A percentile compares a stretch with the other conserved stretches of the same genome.
phyloP scores from a whole-genome alignment of 2,888 invertebrate species.

The Syritta pipiens region DNA sequence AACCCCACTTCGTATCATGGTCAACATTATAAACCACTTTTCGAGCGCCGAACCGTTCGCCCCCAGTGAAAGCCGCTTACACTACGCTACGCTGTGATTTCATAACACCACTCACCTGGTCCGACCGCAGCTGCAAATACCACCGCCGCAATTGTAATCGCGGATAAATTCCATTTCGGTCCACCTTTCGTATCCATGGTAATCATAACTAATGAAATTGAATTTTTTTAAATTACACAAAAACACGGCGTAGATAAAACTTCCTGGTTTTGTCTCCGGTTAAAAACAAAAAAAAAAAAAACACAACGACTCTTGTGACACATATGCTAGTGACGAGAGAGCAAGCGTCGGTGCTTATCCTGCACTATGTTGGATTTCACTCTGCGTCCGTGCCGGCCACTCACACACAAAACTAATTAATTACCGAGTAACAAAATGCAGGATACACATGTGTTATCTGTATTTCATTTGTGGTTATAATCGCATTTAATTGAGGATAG shows the following conservation, averaged over 20 bases:
- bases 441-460: slow-evolving; percentile 19
- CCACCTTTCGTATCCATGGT: slow-evolving; percentile 39
- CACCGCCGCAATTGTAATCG: slow-evolving; percentile 52
- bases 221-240: slow-evolving; percentile 18
- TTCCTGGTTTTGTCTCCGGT: no score
- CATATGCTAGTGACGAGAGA: slow-evolving; percentile 24
- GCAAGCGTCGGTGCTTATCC: slow-evolving; percentile 48
- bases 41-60: no score
- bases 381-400: slow-evolving; percentile 5
- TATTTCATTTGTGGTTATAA: slow-evolving; percentile 57
- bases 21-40: slow-evolving; percentile 5
- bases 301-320: no score
- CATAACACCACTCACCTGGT: slow-evolving; percentile 56
- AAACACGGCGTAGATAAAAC: no score
- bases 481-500: slow-evolving; percentile 55
- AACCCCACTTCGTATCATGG: neutral
- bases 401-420: slow-evolving; percentile 57
- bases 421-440: slow-evolving; percentile 42
- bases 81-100: slow-evolving; percentile 39
- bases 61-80: slow-evolving; percentile 7
- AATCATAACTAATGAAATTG: slow-evolving; percentile 37
- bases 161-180: slow-evolving; percentile 46
- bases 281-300: no score
- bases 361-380: slow-evolving; percentile 61
- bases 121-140: slow-evolving; percentile 62